A percentile compares a stretch with the other conserved stretches of the same genome.
Evolutionary conservation across 2,888 invertebrate species (phyloP).

Genomic region (Eucriotettix oculatus): DNA sequence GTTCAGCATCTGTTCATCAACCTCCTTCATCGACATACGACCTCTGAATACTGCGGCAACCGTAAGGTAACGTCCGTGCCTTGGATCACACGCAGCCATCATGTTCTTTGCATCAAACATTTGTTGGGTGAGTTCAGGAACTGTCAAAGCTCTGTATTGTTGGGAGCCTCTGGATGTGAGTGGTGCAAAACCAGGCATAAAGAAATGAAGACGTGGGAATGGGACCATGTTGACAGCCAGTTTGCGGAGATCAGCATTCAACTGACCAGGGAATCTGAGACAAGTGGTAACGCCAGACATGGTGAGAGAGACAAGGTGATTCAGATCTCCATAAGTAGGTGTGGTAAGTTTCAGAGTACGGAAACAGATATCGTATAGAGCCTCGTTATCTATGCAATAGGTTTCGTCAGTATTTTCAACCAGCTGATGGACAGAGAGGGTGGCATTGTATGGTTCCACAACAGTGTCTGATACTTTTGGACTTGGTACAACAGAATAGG

Average conservation of each 20-base stretch:
- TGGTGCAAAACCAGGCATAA: conserved; percentile 32
- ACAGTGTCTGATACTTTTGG: conserved; percentile 57
- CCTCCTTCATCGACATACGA: conserved; percentile 44
- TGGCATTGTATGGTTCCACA: conserved; percentile 46
- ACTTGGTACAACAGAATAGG: conserved; percentile 67
- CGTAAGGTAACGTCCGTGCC: conserved; percentile 38
- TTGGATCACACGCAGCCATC: conserved; percentile 62
- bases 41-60: conserved; percentile 42
- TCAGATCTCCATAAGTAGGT: conserved; percentile 50
- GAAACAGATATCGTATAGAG: conserved; percentile 47
- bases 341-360: conserved; percentile 41
- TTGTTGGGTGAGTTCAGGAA: conserved; percentile 61
- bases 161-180: conserved; percentile 38
- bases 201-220: conserved; percentile 39
- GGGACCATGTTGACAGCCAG: conserved; percentile 52
- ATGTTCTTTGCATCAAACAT: conserved; percentile 64
- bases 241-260: conserved; percentile 49
- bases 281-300: conserved; percentile 39
- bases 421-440: conserved; percentile 40
- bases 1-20: conserved; percentile 42
- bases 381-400: conserved; percentile 46
- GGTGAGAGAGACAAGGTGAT: conserved; percentile 40
- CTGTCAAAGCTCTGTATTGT: conserved; percentile 48
- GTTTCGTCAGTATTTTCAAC: conserved; percentile 48
- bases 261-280: conserved; percentile 46